Conservation (phyloP, 2,113 vertebrate species). For the Steatornis caripensis region DNA sequence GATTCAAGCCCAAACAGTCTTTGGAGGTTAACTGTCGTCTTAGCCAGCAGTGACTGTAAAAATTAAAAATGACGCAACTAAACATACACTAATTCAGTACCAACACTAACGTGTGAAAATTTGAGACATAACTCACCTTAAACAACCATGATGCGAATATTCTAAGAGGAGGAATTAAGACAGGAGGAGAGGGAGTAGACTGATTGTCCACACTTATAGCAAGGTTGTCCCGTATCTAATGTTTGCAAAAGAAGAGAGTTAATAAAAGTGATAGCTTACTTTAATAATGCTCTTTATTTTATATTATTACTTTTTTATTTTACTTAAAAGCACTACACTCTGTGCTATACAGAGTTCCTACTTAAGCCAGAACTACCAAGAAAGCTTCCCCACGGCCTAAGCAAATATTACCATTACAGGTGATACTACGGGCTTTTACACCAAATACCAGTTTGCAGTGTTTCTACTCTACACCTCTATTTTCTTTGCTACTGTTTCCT, state of each 20-base stretch:
- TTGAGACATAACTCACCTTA: slow-evolving; percentile 76
- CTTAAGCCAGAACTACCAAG: background rate
- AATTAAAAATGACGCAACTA: background rate
- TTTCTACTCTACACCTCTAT: background rate
- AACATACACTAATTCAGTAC: background rate
- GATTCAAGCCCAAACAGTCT: background rate
- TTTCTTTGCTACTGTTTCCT: background rate
- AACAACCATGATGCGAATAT: slow-evolving; percentile 98
- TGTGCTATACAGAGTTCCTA: background rate
- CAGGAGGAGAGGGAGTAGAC: slow-evolving; percentile 86
- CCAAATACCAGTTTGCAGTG: rapidly evolving
- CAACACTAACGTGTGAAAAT: background rate
- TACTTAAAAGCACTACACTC: background rate
- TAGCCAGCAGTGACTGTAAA: rapidly evolving
- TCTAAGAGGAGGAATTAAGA: slow-evolving; percentile 92
- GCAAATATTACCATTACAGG: background rate
- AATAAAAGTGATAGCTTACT: background rate
- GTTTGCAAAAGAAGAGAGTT: background rate
- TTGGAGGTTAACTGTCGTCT: rapidly evolving
- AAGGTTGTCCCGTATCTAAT: slow-evolving; percentile 94
- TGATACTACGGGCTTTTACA: background rate
- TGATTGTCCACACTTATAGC: slow-evolving; percentile 93
- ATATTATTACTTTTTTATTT: background rate
- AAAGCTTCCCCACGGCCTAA: background rate
- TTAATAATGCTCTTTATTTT: background rate